phyloP scores from a whole-genome alignment of 2,113 vertebrate genomes.

The Cyprinus carpio region DNA sequence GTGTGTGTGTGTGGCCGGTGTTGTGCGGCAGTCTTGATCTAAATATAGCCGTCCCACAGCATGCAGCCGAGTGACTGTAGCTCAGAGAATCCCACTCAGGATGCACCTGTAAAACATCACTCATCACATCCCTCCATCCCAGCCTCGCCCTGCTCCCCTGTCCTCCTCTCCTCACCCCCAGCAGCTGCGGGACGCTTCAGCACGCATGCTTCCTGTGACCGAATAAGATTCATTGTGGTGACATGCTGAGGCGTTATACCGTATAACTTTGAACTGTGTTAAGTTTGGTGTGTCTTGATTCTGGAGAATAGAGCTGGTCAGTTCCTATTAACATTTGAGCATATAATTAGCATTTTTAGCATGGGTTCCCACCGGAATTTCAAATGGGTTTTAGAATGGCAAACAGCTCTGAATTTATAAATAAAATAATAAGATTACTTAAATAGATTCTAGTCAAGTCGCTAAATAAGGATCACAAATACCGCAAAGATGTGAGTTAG shows the following conservation, averaged over 20 bases:
- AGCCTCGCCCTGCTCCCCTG: slow-evolving; percentile 44
- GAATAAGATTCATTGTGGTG: neutral
- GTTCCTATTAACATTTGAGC: no score
- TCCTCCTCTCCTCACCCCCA: neutral
- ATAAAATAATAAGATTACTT: no score
- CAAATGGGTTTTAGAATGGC: no score
- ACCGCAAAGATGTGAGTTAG: neutral
- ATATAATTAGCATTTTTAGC: no score
- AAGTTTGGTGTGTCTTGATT: neutral
- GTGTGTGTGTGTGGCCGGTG: neutral
- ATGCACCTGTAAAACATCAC: slow-evolving; percentile 50
- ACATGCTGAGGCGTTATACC: neutral
- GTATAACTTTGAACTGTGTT: neutral
- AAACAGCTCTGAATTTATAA: no score
- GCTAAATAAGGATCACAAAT: neutral
- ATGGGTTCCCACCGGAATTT: no score
- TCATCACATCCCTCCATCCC: neutral
- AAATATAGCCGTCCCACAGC: slow-evolving; percentile 71
- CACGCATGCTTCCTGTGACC: neutral
- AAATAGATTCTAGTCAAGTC: neutral
- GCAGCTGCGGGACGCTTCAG: neutral
- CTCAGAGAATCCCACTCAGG: slow-evolving; percentile 39
- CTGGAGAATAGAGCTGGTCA: neutral
- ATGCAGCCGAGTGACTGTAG: slow-evolving; percentile 60
- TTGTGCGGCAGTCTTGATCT: slow-evolving; percentile 67